Evolutionary conservation across 2,888 invertebrate species (phyloP).

Genomic region (Geophilus truncorum): DNA sequence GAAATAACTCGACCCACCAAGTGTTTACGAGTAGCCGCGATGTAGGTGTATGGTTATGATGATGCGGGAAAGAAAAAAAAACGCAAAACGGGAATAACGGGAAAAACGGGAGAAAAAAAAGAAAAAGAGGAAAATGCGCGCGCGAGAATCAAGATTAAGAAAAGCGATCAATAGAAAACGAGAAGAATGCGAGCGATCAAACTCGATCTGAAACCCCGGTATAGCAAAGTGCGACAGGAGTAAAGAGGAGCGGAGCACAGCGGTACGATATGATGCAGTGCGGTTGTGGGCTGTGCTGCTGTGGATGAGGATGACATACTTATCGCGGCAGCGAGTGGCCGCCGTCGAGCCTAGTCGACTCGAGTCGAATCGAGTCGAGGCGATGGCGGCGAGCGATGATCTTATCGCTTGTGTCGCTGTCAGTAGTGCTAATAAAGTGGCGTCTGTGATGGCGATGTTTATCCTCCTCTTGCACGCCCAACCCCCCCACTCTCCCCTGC

Average conservation of each 20-base stretch:
- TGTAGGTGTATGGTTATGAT: background rate
- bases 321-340: background rate
- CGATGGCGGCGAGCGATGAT: conserved; percentile 20
- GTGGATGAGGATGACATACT: background rate
- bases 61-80: background rate
- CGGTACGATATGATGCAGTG: no score
- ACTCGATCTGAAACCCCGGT: background rate
- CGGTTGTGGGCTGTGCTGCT: no score
- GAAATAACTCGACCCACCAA: background rate
- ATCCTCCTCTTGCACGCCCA: conserved; percentile 4
- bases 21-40: background rate
- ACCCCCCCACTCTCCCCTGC: background rate
- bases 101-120: background rate
- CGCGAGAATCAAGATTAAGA: background rate
- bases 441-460: conserved; percentile 20
- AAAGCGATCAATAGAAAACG: background rate
- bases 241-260: no score
- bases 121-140: background rate
- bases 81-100: no score
- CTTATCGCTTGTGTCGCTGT: conserved; percentile 12
- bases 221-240: background rate
- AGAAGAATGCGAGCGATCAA: conserved; percentile 25
- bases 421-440: conserved; percentile 16
- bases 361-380: no score
- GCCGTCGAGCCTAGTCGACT: background rate